phyloP scores from a whole-genome alignment of 2,113 vertebrate genomes.

The Mustela lutreola region DNA sequence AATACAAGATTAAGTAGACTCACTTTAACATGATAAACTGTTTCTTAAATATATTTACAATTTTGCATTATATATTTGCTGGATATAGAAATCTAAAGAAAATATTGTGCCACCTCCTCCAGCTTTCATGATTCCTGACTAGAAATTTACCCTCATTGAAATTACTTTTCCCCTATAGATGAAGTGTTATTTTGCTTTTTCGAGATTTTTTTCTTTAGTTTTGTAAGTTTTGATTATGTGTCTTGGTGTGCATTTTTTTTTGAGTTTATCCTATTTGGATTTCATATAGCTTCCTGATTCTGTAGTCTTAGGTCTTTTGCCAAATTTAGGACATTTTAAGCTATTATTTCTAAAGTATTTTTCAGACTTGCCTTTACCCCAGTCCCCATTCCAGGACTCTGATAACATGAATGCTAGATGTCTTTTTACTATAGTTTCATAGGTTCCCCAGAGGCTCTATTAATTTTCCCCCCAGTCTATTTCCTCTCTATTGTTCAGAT shows the following conservation, averaged over 20 bases:
- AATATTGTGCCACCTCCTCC: background rate
- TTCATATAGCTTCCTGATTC: background rate
- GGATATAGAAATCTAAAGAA: background rate
- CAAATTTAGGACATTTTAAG: background rate
- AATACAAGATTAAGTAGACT: background rate
- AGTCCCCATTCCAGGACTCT: background rate
- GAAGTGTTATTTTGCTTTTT: background rate
- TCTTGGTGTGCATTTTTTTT: background rate
- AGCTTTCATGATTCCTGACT: background rate
- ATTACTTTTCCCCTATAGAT: background rate
- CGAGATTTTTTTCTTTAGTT: constrained; percentile 8
- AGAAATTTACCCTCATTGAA: background rate
- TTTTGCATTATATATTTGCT: background rate
- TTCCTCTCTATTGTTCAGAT: background rate
- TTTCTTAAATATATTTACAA: background rate
- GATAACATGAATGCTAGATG: background rate
- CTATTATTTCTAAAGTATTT: constrained; percentile 12
- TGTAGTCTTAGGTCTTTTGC: background rate
- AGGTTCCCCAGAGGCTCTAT: background rate
- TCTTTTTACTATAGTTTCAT: background rate
- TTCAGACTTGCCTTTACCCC: background rate
- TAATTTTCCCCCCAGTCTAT: background rate
- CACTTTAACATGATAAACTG: background rate
- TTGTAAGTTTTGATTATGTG: background rate
- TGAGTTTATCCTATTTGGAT: background rate